Base-by-base conservation (phyloP, 2,113 vertebrate genomes). In the Silurus meridionalis region DNA sequence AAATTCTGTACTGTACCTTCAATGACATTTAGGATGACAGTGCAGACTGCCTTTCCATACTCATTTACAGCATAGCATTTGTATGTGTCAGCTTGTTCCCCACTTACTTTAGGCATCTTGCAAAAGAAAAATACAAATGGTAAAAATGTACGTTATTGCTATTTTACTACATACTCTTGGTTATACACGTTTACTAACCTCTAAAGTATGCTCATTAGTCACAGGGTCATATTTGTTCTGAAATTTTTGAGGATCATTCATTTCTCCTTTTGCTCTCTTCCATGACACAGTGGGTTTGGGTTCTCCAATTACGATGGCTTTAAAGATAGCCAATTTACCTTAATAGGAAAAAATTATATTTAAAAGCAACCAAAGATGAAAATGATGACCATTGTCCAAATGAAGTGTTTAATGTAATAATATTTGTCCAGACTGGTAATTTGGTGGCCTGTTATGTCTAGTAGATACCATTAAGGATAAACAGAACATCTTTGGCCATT, bases 271-370 rank as follows among this genome's bases (percentile, higher is more conserved):
- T 5, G 85, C 89, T 87, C 95, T 93, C 0, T 90, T 89, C 97
- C 97, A 98, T 50, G 90, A 92, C 21, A 98, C 92, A 0, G 91
- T 87, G 0, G 97, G 96, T n/a, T 57, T 77, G 46, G 97, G 97
- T 5, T 94, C 93, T 57, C 97, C 97, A 10, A 88, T 92, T 13
- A 97, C 91, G 83, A 91, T 94, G 46, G 95, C 96, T 92, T 95
- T 96, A 90, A 99, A 97, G 87, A 95, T 21, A 15, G 96, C 96
- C 84, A 79, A 90, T 94, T 96, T 97, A 86, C 97, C 97, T 99
- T 93, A 25, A 80, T 60, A 23, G 69, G 25, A 11, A 5, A 85
- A 89, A 14, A 10, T 13, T 11, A 21, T 3, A 52, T 77, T 58
- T n/a, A 17, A 71, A 66, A 61, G n/a, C 3, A 55, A 50, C 50